phyloP scores from a whole-genome alignment of 2,888 invertebrate genomes.

The Chloroclystis v-ata region DNA sequence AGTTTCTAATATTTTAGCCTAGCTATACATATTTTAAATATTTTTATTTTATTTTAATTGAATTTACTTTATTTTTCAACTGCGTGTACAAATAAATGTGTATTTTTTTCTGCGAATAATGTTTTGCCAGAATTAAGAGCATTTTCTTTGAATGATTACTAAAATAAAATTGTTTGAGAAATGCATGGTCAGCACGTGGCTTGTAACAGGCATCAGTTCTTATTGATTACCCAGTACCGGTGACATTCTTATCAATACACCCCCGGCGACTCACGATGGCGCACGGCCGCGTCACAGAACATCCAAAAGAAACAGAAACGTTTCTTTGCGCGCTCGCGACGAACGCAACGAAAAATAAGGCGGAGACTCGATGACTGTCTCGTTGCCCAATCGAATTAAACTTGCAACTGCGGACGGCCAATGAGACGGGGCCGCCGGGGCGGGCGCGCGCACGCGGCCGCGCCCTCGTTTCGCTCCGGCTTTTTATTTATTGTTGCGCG shows the following conservation, averaged over 20 bases:
- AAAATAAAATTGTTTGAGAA: no score
- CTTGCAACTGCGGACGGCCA: constrained; percentile 56
- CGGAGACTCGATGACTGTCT: constrained; percentile 62
- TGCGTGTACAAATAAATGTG: no score
- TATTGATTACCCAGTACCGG: constrained; percentile 76
- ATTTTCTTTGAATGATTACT: no score
- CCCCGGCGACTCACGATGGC: constrained; percentile 53
- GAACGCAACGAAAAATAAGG: constrained; percentile 73
- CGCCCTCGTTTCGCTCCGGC: constrained; percentile 75
- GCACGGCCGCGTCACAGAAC: constrained; percentile 68
- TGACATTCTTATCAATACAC: constrained; percentile 82
- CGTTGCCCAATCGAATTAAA: constrained; percentile 56
- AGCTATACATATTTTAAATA: no score
- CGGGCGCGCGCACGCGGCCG: constrained; percentile 75
- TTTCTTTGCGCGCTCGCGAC: constrained; percentile 74
- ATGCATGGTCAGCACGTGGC: constrained; percentile 19
- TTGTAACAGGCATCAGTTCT: constrained; percentile 55
- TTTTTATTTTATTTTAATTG: no score
- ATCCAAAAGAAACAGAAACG: constrained; percentile 80
- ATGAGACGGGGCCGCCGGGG: constrained; percentile 60
- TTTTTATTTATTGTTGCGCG: constrained; percentile 87
- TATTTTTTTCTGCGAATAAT: no score
- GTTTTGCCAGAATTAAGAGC: no score
- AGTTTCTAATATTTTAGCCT: no score
- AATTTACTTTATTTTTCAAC: no score